Conservation (phyloP, 2,113 vertebrate species). For the Aix galericulata region DNA sequence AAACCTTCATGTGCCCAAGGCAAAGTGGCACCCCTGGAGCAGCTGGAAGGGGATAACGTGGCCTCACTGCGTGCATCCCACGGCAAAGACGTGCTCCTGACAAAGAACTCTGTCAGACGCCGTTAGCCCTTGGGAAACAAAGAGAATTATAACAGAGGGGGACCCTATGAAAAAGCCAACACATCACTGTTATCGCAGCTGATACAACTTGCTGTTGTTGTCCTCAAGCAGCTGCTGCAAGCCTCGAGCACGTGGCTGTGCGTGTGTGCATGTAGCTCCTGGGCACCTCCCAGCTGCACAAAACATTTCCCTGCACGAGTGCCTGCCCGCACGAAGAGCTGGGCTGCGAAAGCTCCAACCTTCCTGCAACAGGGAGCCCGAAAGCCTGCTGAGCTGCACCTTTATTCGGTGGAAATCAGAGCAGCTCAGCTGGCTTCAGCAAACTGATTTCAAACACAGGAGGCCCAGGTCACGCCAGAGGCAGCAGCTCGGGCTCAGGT, state of each 20-base stretch:
- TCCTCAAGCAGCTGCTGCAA: not conserved
- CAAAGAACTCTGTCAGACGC: not conserved
- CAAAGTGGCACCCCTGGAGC: not conserved
- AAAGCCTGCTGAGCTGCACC: accelerated
- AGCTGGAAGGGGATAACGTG: accelerated
- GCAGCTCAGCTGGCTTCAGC: not conserved
- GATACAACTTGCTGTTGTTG: not conserved
- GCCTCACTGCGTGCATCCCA: accelerated
- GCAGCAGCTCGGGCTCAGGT: not conserved
- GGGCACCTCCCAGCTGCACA: not conserved
- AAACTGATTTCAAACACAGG: not conserved
- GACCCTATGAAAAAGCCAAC: not conserved
- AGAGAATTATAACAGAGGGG: not conserved
- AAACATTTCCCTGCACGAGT: accelerated
- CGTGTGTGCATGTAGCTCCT: not conserved
- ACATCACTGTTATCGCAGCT: not conserved
- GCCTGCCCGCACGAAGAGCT: not conserved
- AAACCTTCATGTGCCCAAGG: not conserved
- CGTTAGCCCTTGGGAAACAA: not conserved
- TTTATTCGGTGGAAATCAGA: not conserved
- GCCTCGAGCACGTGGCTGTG: not conserved
- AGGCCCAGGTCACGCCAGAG: accelerated
- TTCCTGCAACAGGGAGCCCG: accelerated
- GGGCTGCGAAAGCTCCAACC: not conserved
- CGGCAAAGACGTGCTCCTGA: not conserved